phyloP scores from a whole-genome alignment of 1,140 invertebrate species.

The Popillia japonica region DNA sequence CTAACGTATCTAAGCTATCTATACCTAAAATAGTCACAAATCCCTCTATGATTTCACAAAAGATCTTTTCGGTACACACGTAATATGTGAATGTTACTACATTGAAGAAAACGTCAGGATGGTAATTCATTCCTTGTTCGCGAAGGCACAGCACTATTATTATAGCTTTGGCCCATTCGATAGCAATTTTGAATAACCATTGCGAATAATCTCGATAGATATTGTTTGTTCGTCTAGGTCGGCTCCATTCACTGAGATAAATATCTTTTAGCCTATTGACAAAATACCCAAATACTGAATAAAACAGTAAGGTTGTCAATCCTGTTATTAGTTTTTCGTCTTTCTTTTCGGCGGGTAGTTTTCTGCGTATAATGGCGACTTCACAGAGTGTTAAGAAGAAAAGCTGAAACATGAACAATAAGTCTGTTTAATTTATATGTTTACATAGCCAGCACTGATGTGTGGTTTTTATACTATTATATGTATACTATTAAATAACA shows the following conservation, averaged over 20 bases:
- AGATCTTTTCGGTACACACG: conserved; percentile 67
- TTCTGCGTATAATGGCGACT: conserved; percentile 44
- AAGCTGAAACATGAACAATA: conserved; percentile 49
- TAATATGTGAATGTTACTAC: conserved; percentile 70
- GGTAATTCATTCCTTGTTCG: conserved; percentile 77
- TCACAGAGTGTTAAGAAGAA: conserved; percentile 56
- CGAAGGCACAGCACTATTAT: conserved; percentile 76
- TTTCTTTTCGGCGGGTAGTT: conserved; percentile 33
- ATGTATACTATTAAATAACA: too few species aligned
- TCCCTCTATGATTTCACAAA: conserved; percentile 67
- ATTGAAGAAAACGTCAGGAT: conserved; percentile 70
- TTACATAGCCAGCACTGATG: too few species aligned
- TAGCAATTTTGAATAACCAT: conserved; percentile 77
- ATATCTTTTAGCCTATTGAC: conserved; percentile 71
- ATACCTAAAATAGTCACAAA: conserved; percentile 66
- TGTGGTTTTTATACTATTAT: too few species aligned
- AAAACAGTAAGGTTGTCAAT: conserved; percentile 79
- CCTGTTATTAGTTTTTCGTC: conserved; percentile 52
- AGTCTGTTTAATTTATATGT: neutral
- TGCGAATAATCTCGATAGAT: conserved; percentile 71
- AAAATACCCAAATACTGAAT: conserved; percentile 80
- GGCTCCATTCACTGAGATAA: conserved; percentile 72
- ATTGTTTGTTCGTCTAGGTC: conserved; percentile 68
- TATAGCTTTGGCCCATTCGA: conserved; percentile 82
- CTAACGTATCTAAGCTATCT: conserved; percentile 70